Base-by-base conservation (phyloP, 1,140 invertebrate genomes). In the Mamestra configurata region DNA sequence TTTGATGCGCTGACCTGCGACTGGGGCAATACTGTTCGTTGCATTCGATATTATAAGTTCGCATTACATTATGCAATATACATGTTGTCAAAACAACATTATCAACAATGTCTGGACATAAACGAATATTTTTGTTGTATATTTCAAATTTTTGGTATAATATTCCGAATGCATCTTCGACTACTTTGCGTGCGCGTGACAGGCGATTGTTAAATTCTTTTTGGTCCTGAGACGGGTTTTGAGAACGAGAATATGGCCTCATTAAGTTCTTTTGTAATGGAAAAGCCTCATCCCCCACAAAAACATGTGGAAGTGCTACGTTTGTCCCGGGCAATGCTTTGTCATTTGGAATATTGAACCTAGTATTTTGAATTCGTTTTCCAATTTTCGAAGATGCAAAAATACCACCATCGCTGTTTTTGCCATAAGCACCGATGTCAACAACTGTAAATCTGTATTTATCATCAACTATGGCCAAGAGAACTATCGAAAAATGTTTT, bases 261-360 rank as follows among this genome's bases (percentile, higher is more conserved):
- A 75, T 40, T 35, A 75, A 40, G 20, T 75, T 31, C 31, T 22
- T 40, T 5, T n/a, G 2, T 59, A 75, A 46, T 22, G 27, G 27
- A 75, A 75, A 75, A 0, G 78, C 57, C n/a, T 73, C 70, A 35
- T 75, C 53, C 2, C 40, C 53, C 4, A 51, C 20, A 10, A 70
- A 70, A 24, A 49, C 37, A 70, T 70, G 22, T 24, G 37, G 18
- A 3, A 70, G 7, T 46, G 11, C 20, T 49, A 31, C 15, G 22
- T 59, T 15, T 4, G n/a, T 59, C 4, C 55, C 55, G 11, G 55
- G 40, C 8, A 43, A 43, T 43, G 40, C 4, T 24, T 49, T 46
- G 31, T 49, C 40, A 18, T 24, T 49, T 49, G 66, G 66, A 37
- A 46, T 70, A 46, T 70, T 46, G 5, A 70, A 24, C 24, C 13